phyloP scores from a whole-genome alignment of 2,113 vertebrate species.

The Pterocles gutturalis region DNA sequence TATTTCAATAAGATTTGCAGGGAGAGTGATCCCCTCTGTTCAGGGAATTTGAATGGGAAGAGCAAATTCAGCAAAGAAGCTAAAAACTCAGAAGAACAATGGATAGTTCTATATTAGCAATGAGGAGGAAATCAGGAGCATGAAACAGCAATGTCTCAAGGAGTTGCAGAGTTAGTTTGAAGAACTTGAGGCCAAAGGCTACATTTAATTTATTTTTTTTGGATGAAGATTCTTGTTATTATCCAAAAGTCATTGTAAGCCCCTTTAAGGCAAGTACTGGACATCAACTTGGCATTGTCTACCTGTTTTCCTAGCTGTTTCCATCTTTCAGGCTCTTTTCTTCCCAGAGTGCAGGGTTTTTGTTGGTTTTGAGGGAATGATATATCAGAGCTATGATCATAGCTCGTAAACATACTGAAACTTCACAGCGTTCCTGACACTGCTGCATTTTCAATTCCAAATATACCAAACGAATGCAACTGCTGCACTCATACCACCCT shows the following conservation, averaged over 20 bases:
- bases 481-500: not conserved
- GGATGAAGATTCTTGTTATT: not conserved
- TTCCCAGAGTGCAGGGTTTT: not conserved
- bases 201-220: not conserved
- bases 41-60: not conserved
- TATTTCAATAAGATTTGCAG: not conserved
- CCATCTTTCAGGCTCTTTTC: not conserved
- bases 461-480: not conserved
- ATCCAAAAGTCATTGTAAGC: not conserved
- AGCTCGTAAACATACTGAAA: not conserved
- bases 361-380: not conserved
- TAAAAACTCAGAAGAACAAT: not conserved
- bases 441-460: not conserved
- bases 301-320: not conserved
- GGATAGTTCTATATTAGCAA: not conserved
- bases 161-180: not conserved
- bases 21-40: not conserved
- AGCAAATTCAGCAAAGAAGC: not conserved
- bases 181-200: not conserved
- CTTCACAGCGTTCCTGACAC: not conserved
- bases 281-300: not conserved
- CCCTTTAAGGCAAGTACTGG: not conserved
- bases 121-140: not conserved
- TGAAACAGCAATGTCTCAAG: not conserved
- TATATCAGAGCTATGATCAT: not conserved